A percentile compares a stretch with the other conserved stretches of the same genome.
These are phyloP conservation scores for Melanaphis sacchari DNA, from an alignment of 1,140 invertebrate species.

Conservation along the genomic window DNA sequence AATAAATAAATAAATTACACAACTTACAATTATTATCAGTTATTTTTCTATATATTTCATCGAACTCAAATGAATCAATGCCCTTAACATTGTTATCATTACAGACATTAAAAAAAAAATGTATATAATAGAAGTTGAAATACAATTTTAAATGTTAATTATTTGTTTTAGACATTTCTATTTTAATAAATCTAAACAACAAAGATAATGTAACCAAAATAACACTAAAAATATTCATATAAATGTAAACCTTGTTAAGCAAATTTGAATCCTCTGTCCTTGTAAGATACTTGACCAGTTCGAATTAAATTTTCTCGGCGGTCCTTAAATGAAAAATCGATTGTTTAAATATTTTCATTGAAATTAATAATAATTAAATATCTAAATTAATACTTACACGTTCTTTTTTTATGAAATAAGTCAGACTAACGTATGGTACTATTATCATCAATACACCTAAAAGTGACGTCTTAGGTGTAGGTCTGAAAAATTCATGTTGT, in stretches of 20 bases:
- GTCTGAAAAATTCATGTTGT: constrained; percentile 35
- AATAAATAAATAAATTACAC: background rate
- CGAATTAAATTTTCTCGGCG: constrained; percentile 51
- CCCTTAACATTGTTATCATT: background rate
- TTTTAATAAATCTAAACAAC: constrained; percentile 12
- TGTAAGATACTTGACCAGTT: constrained; percentile 42
- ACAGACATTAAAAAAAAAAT: background rate
- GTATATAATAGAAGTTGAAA: background rate
- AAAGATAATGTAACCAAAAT: background rate
- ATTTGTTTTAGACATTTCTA: background rate
- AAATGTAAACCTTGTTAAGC: constrained; percentile 49
- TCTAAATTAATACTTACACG: constrained; percentile 31
- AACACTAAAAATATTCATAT: constrained; percentile 11
- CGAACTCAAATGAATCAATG: background rate
- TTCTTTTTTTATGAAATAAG: constrained; percentile 47
- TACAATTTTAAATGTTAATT: background rate
- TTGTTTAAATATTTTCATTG: background rate
- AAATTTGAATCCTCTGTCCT: constrained; percentile 51
- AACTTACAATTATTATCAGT: background rate
- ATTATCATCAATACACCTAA: constrained; percentile 2
- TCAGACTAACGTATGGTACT: background rate
- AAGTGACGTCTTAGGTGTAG: constrained; percentile 29
- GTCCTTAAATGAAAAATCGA: background rate
- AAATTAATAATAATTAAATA: background rate
- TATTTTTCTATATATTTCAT: background rate